These are phyloP conservation scores for Artibeus jamaicensis DNA, from an alignment of 2,797 vertebrate genomes.

Conservation along the genomic window DNA sequence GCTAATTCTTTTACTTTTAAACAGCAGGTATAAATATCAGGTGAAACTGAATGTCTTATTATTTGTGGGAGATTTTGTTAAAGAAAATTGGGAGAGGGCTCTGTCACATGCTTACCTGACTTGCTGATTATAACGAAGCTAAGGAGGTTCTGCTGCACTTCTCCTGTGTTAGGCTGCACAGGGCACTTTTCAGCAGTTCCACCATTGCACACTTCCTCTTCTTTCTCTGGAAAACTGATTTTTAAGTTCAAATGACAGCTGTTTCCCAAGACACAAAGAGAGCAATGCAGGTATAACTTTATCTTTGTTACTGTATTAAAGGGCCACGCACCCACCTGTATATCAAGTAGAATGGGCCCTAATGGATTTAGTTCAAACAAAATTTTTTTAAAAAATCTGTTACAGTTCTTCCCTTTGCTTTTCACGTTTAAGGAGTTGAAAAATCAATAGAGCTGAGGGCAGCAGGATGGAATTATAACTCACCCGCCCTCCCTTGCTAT, in stretches of 20 bases:
- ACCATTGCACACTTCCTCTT: not conserved
- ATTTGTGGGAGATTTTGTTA: not conserved
- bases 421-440: slow-evolving; percentile 35
- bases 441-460: slow-evolving; percentile 76
- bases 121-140: not conserved
- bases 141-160: not conserved
- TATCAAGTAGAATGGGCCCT: slow-evolving; percentile 51
- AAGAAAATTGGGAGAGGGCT: not conserved
- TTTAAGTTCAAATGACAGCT: slow-evolving; percentile 42
- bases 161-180: rapidly evolving
- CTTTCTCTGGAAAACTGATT: not conserved
- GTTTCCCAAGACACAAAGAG: slow-evolving; percentile 6
- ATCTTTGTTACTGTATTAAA: slow-evolving; percentile 32
- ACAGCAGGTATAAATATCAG: not conserved
- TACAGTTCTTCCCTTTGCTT: slow-evolving; percentile 64
- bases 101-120: not conserved
- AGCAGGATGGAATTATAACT: slow-evolving; percentile 65
- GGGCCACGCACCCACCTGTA: not conserved
- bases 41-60: not conserved
- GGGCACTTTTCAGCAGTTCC: not conserved
- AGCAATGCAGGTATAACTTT: slow-evolving; percentile 32
- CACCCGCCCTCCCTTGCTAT: slow-evolving; percentile 69
- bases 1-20: not conserved
- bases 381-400: slow-evolving; percentile 65
- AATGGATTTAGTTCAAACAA: slow-evolving; percentile 69